phyloP scores from a whole-genome alignment of 53 echinoderm and acorn worm genomes.

The Echinarachnius parma region DNA sequence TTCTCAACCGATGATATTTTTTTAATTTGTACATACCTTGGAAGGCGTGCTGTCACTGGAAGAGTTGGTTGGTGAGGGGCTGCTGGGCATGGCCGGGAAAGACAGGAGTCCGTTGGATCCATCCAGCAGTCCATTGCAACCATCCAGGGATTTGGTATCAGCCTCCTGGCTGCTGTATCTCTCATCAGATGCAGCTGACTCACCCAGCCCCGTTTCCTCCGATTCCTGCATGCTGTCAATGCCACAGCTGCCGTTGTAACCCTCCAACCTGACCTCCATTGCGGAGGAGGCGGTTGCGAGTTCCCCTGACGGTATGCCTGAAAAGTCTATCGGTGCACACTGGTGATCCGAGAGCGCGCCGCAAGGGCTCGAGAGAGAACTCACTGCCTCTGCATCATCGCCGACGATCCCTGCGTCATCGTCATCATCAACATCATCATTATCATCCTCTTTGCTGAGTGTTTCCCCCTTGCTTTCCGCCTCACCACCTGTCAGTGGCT shows the following conservation, averaged over 20 bases:
- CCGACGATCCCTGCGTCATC: constrained; percentile 18
- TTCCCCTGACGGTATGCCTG: constrained; percentile 13
- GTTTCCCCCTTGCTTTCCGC: constrained; percentile 17
- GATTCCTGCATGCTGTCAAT: constrained; percentile 8
- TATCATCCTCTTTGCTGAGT: background rate
- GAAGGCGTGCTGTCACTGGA: constrained; percentile 34
- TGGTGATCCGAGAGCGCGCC: constrained; percentile 11
- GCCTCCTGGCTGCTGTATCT: constrained; percentile 25
- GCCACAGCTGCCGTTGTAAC: background rate
- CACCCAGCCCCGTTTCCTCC: constrained; percentile 39
- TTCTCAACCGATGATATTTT: too few species aligned
- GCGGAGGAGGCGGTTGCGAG: background rate
- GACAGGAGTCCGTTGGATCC: too few species aligned
- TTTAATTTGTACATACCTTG: constrained; percentile 36
- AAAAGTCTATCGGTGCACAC: constrained; percentile 12
- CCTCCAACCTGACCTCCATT: constrained; percentile 3
- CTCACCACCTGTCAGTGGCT: constrained; percentile 36
- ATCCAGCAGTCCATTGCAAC: constrained; percentile 20
- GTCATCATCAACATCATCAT: background rate
- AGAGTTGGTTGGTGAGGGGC: constrained; percentile 25
- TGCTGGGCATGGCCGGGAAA: background rate
- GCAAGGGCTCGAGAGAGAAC: constrained; percentile 5
- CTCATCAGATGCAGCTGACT: constrained; percentile 22
- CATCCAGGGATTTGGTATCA: constrained; percentile 13
- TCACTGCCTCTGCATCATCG: background rate